Evolutionary conservation across 2,888 invertebrate species (phyloP), one percentile per base, ranked within the genome.

Genomic region (Spisula solida): DNA sequence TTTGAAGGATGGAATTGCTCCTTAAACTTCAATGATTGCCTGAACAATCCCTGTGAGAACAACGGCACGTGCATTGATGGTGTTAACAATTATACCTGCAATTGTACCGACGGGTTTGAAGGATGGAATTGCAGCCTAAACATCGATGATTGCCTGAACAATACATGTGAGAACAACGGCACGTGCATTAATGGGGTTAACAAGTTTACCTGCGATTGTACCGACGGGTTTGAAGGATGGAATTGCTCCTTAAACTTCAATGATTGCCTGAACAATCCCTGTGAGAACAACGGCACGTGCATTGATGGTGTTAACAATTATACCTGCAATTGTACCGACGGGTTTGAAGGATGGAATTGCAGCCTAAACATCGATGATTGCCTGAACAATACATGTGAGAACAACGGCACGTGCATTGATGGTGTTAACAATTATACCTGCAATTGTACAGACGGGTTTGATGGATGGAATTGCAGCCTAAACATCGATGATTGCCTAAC

Each of bases 271-370:
- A 0, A 10, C 5, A 4, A 18, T 18, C 4, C 2, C 31, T 75
- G 75, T 20, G 12, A 75, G 16, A 70, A 70, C 18, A 75, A 75
- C 31, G 75, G 75, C 0, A 34, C 31, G 25, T 75, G 75, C 31
- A 25, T 75, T 5, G 75, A 75, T 34, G 31, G 34, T 31, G 34
- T 75, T 5, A 75, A 75, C 34, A 34, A 34, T 5, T 75, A 75
- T 34, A 75, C 34, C 31, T 75, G 75, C 25, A 75, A 75, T 75
- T 75, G 75, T 75, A 75, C 75, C 0, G 31, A 31, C 12, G 75
- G 75, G 18, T 75, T 25, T 34, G 25, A 25, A 34, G 75, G 75
- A 12, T 12, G 18, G 5, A 25, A 31, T 34, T 75, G 75, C 31
- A 31, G 31, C 31, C 31, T 14, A 0, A 34, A 75, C 20, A 75